Conservation (phyloP, 2,113 vertebrate genomes). For the Grus americana region DNA sequence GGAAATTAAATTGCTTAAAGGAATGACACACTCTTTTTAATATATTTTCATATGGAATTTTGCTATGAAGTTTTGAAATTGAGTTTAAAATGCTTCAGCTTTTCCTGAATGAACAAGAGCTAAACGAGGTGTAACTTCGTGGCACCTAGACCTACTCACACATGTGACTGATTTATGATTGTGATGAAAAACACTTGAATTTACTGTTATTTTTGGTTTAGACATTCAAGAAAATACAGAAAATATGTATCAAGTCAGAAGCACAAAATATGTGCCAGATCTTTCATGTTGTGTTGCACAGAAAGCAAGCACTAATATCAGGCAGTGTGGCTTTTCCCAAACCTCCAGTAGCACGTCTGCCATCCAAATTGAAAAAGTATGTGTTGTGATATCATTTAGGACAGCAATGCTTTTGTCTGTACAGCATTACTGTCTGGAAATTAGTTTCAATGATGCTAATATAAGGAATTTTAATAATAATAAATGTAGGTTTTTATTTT, state of each 20-base stretch:
- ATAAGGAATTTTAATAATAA: slow-evolving; percentile 12
- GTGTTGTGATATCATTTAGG: slow-evolving; percentile 1
- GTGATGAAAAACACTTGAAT: slow-evolving; percentile 21
- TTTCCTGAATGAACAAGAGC: background rate
- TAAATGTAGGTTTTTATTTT: background rate
- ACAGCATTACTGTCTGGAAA: slow-evolving; percentile 37
- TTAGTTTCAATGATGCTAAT: slow-evolving; percentile 32
- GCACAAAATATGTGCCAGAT: background rate
- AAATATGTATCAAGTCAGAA: slow-evolving; percentile 6
- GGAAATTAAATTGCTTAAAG: background rate
- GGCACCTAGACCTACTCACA: background rate
- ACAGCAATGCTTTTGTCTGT: background rate
- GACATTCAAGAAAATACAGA: slow-evolving; percentile 2
- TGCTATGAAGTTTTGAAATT: background rate
- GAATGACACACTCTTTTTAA: background rate
- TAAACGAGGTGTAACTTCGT: background rate
- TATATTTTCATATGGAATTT: background rate
- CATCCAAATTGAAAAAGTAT: slow-evolving; percentile 24
- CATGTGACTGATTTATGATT: background rate
- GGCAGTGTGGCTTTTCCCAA: background rate
- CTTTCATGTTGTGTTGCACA: background rate
- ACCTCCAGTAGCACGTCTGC: background rate
- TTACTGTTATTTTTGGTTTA: background rate
- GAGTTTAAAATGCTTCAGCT: background rate
- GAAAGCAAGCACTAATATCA: slow-evolving; percentile 12